These are phyloP conservation scores for Lapara coniferarum DNA, from an alignment of 2,888 invertebrate genomes.

Conservation along the genomic window DNA sequence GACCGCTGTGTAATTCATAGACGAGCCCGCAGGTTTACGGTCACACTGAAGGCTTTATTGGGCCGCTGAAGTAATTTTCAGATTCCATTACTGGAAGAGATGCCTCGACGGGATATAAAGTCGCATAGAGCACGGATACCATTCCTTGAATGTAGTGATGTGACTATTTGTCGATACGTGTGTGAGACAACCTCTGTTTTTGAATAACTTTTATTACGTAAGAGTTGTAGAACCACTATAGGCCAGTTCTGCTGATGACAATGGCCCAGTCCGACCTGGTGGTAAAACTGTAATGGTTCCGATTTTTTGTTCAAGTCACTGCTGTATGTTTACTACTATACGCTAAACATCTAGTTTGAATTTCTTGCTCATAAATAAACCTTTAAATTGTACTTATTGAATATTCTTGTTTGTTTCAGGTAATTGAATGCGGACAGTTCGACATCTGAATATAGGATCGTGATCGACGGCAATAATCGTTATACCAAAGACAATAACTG, in stretches of 20 bases:
- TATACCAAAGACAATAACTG: not conserved
- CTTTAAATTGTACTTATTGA: not conserved
- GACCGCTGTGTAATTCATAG: slow-evolving; percentile 48
- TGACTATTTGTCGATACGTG: not conserved
- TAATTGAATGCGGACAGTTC: not conserved
- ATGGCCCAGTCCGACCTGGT: too few relatives aligned
- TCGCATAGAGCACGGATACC: slow-evolving; percentile 6
- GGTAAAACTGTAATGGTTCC: too few relatives aligned
- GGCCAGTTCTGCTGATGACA: too few relatives aligned
- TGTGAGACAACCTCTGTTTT: not conserved
- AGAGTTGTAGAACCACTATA: not conserved
- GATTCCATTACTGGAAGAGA: slow-evolving; percentile 36
- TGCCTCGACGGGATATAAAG: slow-evolving; percentile 17
- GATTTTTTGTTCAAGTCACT: too few relatives aligned
- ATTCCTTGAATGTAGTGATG: slow-evolving; percentile 16
- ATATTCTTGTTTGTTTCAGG: slow-evolving; percentile 4
- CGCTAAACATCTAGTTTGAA: not conserved
- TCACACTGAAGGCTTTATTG: slow-evolving; percentile 27
- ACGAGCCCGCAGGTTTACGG: slow-evolving; percentile 41
- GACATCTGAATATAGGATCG: not conserved
- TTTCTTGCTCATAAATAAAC: not conserved
- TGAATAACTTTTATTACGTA: not conserved
- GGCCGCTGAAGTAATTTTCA: slow-evolving; percentile 31
- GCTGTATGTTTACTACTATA: too few relatives aligned
- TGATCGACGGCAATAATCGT: not conserved